phyloP scores from a whole-genome alignment of 2,113 vertebrate genomes.

The Nymphicus hollandicus region DNA sequence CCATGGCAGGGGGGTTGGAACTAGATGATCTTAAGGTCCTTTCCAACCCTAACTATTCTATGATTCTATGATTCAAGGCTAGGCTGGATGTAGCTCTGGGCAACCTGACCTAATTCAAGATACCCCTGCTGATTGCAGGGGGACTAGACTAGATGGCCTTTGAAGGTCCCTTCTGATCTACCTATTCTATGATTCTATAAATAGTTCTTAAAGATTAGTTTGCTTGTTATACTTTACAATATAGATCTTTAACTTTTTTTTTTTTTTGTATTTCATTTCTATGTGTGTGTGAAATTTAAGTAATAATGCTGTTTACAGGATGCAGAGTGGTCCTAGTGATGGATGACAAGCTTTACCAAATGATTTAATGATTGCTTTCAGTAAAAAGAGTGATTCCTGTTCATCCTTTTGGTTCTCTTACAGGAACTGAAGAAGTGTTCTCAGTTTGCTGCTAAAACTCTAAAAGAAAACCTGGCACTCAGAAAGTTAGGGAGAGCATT shows the following conservation, averaged over 20 bases:
- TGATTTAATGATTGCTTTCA: background rate
- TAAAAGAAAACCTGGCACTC: background rate
- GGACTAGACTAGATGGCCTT: background rate
- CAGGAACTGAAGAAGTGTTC: background rate
- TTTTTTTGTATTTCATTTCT: background rate
- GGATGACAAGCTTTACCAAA: background rate
- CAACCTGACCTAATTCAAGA: background rate
- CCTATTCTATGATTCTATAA: background rate
- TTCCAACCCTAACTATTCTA: no score
- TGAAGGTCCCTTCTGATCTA: background rate
- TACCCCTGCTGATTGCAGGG: background rate
- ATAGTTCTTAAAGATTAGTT: background rate
- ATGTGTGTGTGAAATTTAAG: background rate
- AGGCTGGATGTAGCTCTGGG: background rate
- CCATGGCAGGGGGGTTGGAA: no score
- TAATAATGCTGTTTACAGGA: background rate
- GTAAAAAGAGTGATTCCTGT: background rate
- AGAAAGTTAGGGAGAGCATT: background rate
- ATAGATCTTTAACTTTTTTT: background rate
- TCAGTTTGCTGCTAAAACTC: background rate
- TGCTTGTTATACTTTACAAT: background rate
- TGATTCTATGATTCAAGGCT: no score
- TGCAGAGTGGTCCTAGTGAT: background rate
- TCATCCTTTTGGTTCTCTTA: background rate
- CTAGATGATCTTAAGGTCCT: no score